phyloP scores from a whole-genome alignment of 2,888 invertebrate species.

The Hirudinaria manillensis region DNA sequence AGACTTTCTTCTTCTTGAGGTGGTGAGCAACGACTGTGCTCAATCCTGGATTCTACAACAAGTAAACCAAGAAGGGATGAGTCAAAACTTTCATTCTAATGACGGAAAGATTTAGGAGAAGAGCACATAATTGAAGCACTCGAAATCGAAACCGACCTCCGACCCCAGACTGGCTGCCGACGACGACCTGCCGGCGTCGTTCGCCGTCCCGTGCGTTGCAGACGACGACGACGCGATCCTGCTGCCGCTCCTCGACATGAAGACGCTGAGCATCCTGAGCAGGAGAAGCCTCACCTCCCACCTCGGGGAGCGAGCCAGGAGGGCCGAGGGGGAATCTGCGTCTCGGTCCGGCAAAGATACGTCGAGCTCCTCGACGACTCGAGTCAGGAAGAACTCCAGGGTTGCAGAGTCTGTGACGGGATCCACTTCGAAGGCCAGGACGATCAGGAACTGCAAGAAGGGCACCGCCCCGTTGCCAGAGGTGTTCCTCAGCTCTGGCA shows the following conservation, averaged over 20 bases:
- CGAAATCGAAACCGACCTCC: neutral
- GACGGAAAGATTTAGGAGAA: neutral
- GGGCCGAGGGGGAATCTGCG: neutral
- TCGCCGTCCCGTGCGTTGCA: slow-evolving; percentile 58
- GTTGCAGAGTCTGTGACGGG: neutral
- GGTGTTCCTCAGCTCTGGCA: slow-evolving; percentile 69
- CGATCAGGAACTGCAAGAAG: slow-evolving; percentile 76
- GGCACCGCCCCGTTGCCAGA: slow-evolving; percentile 82
- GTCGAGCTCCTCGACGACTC: slow-evolving; percentile 60
- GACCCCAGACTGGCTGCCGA: neutral
- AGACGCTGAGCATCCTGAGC: slow-evolving; percentile 73
- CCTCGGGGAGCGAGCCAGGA: slow-evolving; percentile 61
- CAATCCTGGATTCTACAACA: neutral
- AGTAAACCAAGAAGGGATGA: neutral
- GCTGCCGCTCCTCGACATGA: slow-evolving; percentile 54
- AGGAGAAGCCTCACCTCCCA: slow-evolving; percentile 66
- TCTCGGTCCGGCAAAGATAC: slow-evolving; percentile 26
- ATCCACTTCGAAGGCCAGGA: slow-evolving; percentile 70
- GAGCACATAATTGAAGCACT: neutral
- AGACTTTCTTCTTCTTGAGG: slow-evolving; percentile 13
- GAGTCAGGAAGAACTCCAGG: slow-evolving; percentile 65
- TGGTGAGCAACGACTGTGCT: slow-evolving; percentile 5
- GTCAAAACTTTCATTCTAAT: neutral
- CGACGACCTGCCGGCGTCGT: neutral
- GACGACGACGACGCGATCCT: slow-evolving; percentile 64